These are phyloP conservation scores for Amphiura filiformis DNA, from an alignment of 35 echinoderm and acorn worm genomes.

Conservation along the genomic window DNA sequence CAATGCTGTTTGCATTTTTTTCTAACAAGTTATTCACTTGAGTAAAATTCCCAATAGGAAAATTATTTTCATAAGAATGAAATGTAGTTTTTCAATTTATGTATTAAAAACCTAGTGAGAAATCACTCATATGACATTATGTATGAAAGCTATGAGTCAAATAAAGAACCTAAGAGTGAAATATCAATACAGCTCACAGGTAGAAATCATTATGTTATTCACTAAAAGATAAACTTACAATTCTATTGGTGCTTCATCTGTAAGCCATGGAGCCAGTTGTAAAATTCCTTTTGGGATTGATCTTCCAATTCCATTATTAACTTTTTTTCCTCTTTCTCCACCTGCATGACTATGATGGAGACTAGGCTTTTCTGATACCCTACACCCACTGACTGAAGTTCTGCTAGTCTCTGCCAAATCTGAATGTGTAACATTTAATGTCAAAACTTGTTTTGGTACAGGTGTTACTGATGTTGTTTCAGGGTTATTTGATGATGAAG, in stretches of 20 bases:
- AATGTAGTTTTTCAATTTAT: too few species aligned
- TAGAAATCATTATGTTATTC: not conserved
- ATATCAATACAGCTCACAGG: not conserved
- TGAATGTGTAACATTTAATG: not conserved
- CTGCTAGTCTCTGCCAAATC: not conserved
- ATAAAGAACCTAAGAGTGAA: not conserved
- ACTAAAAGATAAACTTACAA: not conserved
- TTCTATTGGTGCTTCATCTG: conserved; percentile 7
- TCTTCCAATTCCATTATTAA: not conserved
- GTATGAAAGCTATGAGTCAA: not conserved
- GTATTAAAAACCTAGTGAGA: too few species aligned
- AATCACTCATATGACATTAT: too few species aligned
- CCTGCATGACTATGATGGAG: not conserved
- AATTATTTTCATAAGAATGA: too few species aligned
- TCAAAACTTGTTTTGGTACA: conserved; percentile 17
- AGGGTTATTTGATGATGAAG: not conserved
- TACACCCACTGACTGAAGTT: not conserved
- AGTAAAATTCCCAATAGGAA: too few species aligned
- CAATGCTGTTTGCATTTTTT: too few species aligned
- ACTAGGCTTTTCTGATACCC: not conserved
- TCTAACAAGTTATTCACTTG: too few species aligned
- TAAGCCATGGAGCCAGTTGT: conserved; percentile 21
- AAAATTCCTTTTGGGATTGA: conserved; percentile 20
- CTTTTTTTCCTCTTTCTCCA: not conserved
- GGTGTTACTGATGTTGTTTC: not conserved